phyloP scores from a whole-genome alignment of 2,888 invertebrate species.

The Cephus sareptanus region DNA sequence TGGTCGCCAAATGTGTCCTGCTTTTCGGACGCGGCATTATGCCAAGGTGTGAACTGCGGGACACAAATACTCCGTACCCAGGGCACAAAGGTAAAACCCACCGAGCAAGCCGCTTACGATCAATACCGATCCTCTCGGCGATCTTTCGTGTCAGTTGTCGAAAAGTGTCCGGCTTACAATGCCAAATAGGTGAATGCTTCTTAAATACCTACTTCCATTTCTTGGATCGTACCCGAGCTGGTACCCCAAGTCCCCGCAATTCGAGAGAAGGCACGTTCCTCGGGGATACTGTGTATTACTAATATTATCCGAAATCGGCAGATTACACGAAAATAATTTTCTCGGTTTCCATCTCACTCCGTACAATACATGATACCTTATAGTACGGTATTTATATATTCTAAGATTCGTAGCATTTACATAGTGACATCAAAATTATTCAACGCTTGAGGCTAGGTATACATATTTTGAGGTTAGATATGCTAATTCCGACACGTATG shows the following conservation, averaged over 20 bases:
- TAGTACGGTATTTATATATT: neutral
- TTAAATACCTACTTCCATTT: constrained; percentile 9
- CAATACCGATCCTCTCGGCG: constrained; percentile 44
- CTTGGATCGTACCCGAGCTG: neutral
- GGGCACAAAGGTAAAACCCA: constrained; percentile 44
- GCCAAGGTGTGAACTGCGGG: constrained; percentile 51
- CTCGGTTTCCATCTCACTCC: neutral
- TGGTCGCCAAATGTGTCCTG: constrained; percentile 37
- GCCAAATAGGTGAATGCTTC: constrained; percentile 29
- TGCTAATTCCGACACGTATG: neutral
- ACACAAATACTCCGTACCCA: constrained; percentile 37
- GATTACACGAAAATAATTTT: neutral
- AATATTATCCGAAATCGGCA: neutral
- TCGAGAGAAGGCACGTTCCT: constrained; percentile 23
- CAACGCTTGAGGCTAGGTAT: neutral
- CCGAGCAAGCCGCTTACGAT: constrained; percentile 59
- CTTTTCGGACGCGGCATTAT: constrained; percentile 42
- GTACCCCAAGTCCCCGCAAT: constrained; percentile 19
- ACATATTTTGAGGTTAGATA: too few relatives aligned
- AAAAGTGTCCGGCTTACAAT: constrained; percentile 33
- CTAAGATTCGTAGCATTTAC: neutral
- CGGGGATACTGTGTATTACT: neutral
- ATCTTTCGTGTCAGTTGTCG: constrained; percentile 36
- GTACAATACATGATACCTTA: neutral
- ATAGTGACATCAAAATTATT: neutral